A percentile compares a stretch with the other conserved stretches of the same genome.
Evolutionary conservation across 2,113 vertebrate species (phyloP).

Genomic region (Ceuthmochares aereus): DNA sequence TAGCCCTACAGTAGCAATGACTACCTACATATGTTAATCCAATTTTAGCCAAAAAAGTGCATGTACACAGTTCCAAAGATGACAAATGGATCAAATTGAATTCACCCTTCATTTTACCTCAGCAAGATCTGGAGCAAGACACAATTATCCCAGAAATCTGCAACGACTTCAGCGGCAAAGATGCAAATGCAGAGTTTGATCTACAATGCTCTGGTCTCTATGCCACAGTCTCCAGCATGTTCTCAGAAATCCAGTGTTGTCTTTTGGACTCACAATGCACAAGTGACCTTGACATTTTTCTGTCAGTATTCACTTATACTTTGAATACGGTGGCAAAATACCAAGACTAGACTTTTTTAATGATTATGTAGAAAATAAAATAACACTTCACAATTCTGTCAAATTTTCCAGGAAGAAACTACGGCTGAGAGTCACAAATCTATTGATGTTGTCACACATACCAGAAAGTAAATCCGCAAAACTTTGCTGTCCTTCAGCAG

Average conservation of each 20-base stretch:
- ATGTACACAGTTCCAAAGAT: neutral
- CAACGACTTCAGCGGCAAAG: neutral
- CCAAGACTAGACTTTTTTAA: neutral
- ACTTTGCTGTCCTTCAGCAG: slow-evolving; percentile 16
- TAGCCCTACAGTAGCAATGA: neutral
- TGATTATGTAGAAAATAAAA: neutral
- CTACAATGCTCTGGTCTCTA: neutral
- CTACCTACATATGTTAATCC: neutral
- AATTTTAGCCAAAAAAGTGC: neutral
- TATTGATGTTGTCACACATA: neutral
- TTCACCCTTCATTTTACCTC: neutral
- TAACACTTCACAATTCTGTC: neutral
- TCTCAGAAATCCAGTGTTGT: neutral
- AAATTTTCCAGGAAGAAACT: neutral
- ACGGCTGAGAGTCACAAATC: neutral
- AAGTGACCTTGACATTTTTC: neutral
- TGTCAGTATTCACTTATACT: neutral
- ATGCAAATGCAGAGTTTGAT: neutral
- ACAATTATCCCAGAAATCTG: neutral
- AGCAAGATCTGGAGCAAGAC: neutral
- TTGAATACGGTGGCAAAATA: neutral
- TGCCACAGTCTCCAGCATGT: neutral
- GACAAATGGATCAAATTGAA: neutral
- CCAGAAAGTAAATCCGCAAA: neutral
- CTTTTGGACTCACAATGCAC: neutral